Evolutionary conservation across 2,113 vertebrate genomes (phyloP).

Genomic region (Ovis canadensis): DNA sequence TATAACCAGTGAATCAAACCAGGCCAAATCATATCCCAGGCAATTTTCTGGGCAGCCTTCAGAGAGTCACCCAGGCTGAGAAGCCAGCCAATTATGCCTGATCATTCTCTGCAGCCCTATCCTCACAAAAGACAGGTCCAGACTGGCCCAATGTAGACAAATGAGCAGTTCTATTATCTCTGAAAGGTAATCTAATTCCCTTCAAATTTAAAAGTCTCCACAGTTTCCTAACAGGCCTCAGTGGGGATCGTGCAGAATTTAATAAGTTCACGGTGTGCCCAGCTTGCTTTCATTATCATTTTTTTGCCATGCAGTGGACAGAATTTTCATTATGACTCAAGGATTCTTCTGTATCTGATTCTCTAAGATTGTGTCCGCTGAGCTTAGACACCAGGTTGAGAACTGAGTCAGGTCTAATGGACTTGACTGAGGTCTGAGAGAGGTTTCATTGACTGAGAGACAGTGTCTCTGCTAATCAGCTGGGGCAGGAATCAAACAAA

Average conservation of each 20-base stretch:
- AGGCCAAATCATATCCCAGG: not conserved
- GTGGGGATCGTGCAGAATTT: conserved; percentile 50
- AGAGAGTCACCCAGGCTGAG: conserved; percentile 13
- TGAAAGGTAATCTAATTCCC: conserved; percentile 59
- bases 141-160: conserved; percentile 34
- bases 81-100: conserved; percentile 45
- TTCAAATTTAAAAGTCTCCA: conserved; percentile 61
- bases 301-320: not conserved
- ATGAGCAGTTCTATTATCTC: conserved; percentile 58
- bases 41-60: conserved; percentile 43
- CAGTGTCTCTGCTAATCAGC: not conserved
- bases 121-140: conserved; percentile 47
- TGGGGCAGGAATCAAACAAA: not conserved
- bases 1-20: not conserved
- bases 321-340: conserved; percentile 48
- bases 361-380: conserved; percentile 30
- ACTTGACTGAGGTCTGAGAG: not conserved
- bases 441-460: not conserved
- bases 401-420: not conserved
- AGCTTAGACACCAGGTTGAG: not conserved
- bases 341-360: conserved; percentile 30
- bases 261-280: conserved; percentile 30
- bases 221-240: conserved; percentile 55
- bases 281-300: conserved; percentile 48
- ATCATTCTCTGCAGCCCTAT: conserved; percentile 34